phyloP scores from a whole-genome alignment of 2,888 invertebrate species.

The Idaea dimidiata region DNA sequence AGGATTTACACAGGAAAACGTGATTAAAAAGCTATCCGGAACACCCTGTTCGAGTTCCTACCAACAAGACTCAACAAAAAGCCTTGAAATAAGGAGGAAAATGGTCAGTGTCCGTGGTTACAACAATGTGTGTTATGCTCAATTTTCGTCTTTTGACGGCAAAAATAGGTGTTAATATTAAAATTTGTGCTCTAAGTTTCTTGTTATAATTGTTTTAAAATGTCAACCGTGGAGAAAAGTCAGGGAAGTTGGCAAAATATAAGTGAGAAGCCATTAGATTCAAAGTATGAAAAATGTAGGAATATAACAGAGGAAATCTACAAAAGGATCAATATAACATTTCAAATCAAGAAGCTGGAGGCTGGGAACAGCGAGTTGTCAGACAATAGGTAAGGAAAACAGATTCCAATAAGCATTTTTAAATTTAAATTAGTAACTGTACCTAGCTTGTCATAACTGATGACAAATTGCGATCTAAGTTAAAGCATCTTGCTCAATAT shows the following conservation, averaged over 20 bases:
- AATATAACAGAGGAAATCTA: conserved; percentile 75
- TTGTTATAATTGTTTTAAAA: conserved; percentile 38
- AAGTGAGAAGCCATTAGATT: conserved; percentile 47
- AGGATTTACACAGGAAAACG: conserved; percentile 22
- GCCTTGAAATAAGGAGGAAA: conserved; percentile 17
- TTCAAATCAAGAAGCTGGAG: conserved; percentile 71
- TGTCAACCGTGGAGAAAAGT: conserved; percentile 61
- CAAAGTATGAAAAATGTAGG: conserved; percentile 71
- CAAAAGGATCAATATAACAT: conserved; percentile 73
- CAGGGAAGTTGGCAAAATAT: conserved; percentile 51
- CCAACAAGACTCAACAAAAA: conserved; percentile 24
- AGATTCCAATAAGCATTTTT: not conserved
- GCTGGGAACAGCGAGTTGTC: conserved; percentile 61
- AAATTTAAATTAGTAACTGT: not conserved
- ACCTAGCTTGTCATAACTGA: too few species aligned
- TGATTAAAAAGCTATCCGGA: conserved; percentile 19
- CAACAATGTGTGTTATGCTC: conserved; percentile 50
- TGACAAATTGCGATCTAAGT: too few species aligned
- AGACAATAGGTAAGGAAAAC: conserved; percentile 54
- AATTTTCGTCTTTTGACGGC: conserved; percentile 37
- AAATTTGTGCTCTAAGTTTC: conserved; percentile 52
- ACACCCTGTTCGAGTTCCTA: conserved; percentile 26
- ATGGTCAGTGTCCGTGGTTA: conserved; percentile 24
- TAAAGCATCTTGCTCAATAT: too few species aligned
- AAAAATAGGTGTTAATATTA: conserved; percentile 35